Evolutionary conservation across 1,140 invertebrate species (phyloP).

Genomic region (Zaprionus davidi): DNA sequence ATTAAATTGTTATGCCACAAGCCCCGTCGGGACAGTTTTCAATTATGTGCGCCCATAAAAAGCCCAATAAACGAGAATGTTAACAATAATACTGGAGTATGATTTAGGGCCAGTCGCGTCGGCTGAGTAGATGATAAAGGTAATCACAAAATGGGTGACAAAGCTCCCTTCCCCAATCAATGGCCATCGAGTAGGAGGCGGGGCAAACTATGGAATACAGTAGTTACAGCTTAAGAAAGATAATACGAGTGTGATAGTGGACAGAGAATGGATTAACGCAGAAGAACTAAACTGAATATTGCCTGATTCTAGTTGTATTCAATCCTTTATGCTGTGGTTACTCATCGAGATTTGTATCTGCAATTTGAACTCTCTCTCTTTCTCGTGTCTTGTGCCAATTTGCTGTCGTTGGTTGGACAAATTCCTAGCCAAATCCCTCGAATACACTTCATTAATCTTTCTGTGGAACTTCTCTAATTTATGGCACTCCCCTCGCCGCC

Average conservation of each 20-base stretch:
- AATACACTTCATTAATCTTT: conserved; percentile 66
- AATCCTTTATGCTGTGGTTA: conserved; percentile 22
- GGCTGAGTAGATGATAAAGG: conserved; percentile 24
- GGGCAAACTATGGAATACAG: conserved; percentile 1
- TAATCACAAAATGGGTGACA: conserved; percentile 40
- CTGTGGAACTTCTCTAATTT: conserved; percentile 23
- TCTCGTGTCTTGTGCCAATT: conserved; percentile 27
- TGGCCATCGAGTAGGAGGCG: neutral
- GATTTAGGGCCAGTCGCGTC: conserved; percentile 43
- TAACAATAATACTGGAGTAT: conserved; percentile 47
- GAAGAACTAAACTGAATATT: neutral
- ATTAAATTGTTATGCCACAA: conserved; percentile 79
- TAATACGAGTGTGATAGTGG: neutral
- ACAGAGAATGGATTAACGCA: neutral
- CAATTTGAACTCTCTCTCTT: conserved; percentile 23
- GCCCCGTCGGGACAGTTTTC: conserved; percentile 50
- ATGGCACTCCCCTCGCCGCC: neutral
- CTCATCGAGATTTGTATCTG: conserved; percentile 49
- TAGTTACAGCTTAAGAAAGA: conserved; percentile 5
- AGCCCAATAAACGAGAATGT: conserved; percentile 58
- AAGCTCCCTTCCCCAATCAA: conserved; percentile 28
- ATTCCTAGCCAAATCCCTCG: conserved; percentile 61
- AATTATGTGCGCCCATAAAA: conserved; percentile 65
- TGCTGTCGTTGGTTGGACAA: conserved; percentile 35
- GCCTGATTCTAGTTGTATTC: neutral